These are phyloP conservation scores for Cyclura pinguis DNA, from an alignment of 2,797 vertebrate species.

Conservation along the genomic window DNA sequence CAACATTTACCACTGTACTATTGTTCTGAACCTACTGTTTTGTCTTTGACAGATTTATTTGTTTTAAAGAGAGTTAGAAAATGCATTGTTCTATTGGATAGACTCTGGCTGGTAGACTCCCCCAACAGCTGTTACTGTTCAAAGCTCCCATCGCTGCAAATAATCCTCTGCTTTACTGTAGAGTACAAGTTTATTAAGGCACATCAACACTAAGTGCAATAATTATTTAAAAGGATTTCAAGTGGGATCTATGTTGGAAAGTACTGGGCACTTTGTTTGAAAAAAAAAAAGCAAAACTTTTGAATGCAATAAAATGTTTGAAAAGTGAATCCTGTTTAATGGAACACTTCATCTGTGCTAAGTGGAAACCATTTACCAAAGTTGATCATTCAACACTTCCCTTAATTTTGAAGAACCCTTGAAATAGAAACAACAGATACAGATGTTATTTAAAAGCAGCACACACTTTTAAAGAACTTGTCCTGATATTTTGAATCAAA, in stretches of 20 bases:
- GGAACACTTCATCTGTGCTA: not conserved
- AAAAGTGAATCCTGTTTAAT: not conserved
- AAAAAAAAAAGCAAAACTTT: not conserved
- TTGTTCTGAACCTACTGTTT: not conserved
- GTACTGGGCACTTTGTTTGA: not conserved
- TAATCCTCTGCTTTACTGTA: constrained; percentile 3
- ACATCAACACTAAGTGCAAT: constrained; percentile 2
- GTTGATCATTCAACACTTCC: not conserved
- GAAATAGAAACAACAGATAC: not conserved
- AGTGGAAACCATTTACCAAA: not conserved
- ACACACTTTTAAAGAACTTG: not conserved
- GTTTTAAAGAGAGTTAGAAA: not conserved
- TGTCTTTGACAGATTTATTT: not conserved
- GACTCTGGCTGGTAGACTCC: not conserved
- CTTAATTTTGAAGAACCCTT: not conserved
- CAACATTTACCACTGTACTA: not conserved
- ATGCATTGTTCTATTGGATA: not conserved
- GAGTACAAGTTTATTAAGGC: constrained; percentile 2
- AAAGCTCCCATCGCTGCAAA: not conserved
- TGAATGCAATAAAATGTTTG: constrained; percentile 7
- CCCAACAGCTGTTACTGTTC: constrained; percentile 9
- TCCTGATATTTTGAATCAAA: not conserved
- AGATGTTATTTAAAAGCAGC: not conserved
- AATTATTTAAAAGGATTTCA: constrained; percentile 28
- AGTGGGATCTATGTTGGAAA: not conserved